Conservation (phyloP, 2,113 vertebrate genomes). For the Saccopteryx leptura region DNA sequence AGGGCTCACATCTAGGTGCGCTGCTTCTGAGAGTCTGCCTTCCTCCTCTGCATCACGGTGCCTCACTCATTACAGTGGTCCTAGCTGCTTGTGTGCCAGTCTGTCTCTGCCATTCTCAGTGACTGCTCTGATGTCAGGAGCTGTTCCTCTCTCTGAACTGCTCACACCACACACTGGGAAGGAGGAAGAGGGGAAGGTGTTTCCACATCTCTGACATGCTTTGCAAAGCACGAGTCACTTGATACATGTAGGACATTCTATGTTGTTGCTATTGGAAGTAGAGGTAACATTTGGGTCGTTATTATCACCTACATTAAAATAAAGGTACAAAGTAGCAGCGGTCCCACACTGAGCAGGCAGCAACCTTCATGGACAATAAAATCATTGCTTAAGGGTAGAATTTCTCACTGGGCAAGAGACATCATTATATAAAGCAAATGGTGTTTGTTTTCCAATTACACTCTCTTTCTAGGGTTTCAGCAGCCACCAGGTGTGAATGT, state of each 20-base stretch:
- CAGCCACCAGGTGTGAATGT: neutral
- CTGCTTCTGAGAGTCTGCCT: neutral
- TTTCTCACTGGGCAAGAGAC: neutral
- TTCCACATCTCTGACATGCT: neutral
- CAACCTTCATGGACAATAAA: neutral
- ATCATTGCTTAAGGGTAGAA: neutral
- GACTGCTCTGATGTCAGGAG: neutral
- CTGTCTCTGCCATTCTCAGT: neutral
- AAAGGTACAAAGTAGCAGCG: neutral
- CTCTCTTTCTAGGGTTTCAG: conserved; percentile 51
- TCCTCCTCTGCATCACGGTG: fast-evolving
- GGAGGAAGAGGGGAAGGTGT: fast-evolving
- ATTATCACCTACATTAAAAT: neutral
- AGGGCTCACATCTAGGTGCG: neutral
- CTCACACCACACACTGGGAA: fast-evolving
- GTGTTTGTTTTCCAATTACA: neutral
- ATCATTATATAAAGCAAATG: neutral
- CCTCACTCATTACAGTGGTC: neutral
- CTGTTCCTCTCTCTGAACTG: neutral
- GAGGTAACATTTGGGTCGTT: neutral
- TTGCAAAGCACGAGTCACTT: neutral
- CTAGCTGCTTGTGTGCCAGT: neutral
- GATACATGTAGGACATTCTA: fast-evolving
- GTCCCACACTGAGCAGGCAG: neutral
- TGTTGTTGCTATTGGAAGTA: fast-evolving